A percentile compares a stretch with the other conserved stretches of the same genome.
Conservation (phyloP, 2,888 invertebrate species). For the Carabus problematicus region DNA sequence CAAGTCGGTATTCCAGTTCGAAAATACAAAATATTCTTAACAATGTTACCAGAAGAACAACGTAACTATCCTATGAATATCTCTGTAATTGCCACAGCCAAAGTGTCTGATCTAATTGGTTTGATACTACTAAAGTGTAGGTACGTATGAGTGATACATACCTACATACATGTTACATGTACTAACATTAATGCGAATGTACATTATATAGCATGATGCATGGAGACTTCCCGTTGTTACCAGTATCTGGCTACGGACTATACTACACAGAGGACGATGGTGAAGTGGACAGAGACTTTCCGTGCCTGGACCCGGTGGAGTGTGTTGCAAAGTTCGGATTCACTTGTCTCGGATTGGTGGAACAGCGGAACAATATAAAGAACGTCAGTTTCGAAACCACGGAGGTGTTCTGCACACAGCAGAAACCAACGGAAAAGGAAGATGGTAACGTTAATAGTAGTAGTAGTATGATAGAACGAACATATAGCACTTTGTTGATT, state of each 20-base stretch:
- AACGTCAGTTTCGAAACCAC: conserved; percentile 54
- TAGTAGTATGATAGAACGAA: too few relatives aligned
- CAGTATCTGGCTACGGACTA: conserved; percentile 79
- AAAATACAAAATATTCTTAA: conserved; percentile 88
- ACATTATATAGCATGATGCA: conserved; percentile 64
- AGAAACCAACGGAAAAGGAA: conserved; percentile 50
- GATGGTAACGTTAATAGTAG: conserved; percentile 45
- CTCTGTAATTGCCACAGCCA: conserved; percentile 82
- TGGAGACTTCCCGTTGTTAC: conserved; percentile 68
- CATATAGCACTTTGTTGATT: neutral
- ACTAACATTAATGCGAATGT: conserved; percentile 7
- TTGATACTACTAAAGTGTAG: conserved; percentile 88
- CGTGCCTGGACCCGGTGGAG: conserved; percentile 86
- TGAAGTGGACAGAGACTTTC: conserved; percentile 92
- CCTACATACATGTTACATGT: conserved; percentile 1
- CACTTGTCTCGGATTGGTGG: conserved; percentile 85
- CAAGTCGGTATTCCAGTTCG: conserved; percentile 81
- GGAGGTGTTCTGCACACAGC: conserved; percentile 44
- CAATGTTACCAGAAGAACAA: conserved; percentile 82
- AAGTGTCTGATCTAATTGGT: conserved; percentile 90
- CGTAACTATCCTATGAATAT: conserved; percentile 85
- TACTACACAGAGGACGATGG: conserved; percentile 97
- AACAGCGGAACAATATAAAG: conserved; percentile 66
- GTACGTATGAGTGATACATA: conserved; percentile 52
- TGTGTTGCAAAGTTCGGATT: conserved; percentile 94